These are phyloP conservation scores for Tetropium fuscum DNA, from an alignment of 2,888 invertebrate genomes.

Conservation along the genomic window DNA sequence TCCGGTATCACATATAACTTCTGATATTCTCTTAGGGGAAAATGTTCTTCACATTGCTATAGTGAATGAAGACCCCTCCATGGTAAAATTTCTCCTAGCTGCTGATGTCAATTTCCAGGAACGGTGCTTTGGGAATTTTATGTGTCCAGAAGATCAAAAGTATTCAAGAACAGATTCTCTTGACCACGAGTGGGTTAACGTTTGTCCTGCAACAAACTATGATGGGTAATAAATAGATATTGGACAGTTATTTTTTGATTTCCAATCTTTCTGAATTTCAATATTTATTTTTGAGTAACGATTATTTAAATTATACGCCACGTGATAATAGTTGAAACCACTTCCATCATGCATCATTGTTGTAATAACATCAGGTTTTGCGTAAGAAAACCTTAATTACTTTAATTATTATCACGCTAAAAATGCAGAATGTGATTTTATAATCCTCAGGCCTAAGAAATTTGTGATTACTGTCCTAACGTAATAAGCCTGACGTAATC, in stretches of 20 bases:
- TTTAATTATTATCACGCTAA: too few species aligned
- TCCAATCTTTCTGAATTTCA: too few species aligned
- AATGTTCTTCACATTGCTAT: constrained; percentile 97
- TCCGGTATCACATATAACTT: not conserved
- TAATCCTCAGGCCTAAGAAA: too few species aligned
- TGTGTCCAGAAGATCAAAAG: constrained; percentile 98
- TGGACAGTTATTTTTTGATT: not conserved
- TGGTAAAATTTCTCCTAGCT: constrained; percentile 95
- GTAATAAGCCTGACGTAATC: too few species aligned
- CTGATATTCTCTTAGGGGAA: constrained; percentile 74
- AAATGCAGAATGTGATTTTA: too few species aligned
- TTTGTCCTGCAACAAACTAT: constrained; percentile 85
- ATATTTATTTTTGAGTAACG: too few species aligned
- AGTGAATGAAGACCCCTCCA: constrained; percentile 97
- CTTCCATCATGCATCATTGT: too few species aligned
- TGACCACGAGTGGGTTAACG: constrained; percentile 93
- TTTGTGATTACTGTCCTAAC: too few species aligned
- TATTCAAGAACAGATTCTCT: constrained; percentile 85
- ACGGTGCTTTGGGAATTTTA: constrained; percentile 95
- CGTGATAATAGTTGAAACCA: too few species aligned
- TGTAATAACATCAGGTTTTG: too few species aligned
- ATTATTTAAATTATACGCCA: too few species aligned
- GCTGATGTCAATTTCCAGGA: constrained; percentile 93
- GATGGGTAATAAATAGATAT: constrained; percentile 72
- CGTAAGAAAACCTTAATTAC: too few species aligned